A percentile compares a stretch with the other conserved stretches of the same genome.
These are phyloP conservation scores for Drosophila bifasciata DNA, from an alignment of 1,140 invertebrate genomes.

Conservation along the genomic window DNA sequence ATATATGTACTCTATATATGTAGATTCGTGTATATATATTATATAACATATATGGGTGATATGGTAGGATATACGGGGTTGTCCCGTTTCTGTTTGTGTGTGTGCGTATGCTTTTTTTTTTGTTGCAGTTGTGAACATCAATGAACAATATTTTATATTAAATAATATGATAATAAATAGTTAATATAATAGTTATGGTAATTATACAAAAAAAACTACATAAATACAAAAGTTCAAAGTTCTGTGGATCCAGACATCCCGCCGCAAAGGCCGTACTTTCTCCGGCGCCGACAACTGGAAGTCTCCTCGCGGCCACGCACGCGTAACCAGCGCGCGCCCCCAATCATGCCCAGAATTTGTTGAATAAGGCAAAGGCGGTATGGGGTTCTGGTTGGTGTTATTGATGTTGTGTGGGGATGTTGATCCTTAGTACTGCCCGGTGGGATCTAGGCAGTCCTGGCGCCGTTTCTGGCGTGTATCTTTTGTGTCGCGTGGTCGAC, in stretches of 20 bases:
- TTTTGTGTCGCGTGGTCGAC: conserved; percentile 64
- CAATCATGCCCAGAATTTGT: conserved; percentile 67
- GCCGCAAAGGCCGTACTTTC: conserved; percentile 53
- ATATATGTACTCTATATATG: conserved; percentile 33
- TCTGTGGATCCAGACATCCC: neutral
- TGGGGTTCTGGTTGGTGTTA: conserved; percentile 1
- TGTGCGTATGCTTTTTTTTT: conserved; percentile 9
- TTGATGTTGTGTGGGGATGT: too few species aligned
- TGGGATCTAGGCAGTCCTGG: conserved; percentile 66
- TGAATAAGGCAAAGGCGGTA: conserved; percentile 73
- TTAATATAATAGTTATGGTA: conserved; percentile 59
- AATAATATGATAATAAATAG: conserved; percentile 72
- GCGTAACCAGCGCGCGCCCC: conserved; percentile 77
- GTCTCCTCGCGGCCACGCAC: conserved; percentile 83
- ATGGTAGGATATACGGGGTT: conserved; percentile 39
- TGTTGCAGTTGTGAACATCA: conserved; percentile 55
- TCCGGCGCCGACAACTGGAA: conserved; percentile 81
- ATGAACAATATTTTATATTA: conserved; percentile 71
- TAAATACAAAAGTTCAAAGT: conserved; percentile 63
- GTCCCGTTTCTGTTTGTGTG: conserved; percentile 20
- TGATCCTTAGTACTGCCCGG: conserved; percentile 72
- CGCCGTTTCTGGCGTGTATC: conserved; percentile 68
- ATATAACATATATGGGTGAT: conserved; percentile 44
- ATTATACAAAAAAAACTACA: conserved; percentile 61
- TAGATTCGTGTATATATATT: conserved; percentile 28